A percentile compares a stretch with the other conserved stretches of the same genome.
These are phyloP conservation scores for Ageneiosus marmoratus DNA, from an alignment of 2,113 vertebrate species.

Conservation along the genomic window DNA sequence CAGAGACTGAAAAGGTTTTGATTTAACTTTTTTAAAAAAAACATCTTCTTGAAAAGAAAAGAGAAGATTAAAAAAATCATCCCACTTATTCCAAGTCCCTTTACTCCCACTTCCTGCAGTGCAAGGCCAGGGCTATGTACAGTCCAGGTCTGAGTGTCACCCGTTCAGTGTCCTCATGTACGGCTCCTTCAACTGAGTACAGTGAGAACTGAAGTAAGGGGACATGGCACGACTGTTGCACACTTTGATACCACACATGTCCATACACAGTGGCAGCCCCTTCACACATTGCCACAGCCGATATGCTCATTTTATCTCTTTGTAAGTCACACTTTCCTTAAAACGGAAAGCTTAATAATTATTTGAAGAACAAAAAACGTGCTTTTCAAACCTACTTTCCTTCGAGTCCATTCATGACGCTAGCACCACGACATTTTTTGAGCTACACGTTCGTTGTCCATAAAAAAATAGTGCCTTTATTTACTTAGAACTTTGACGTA, in stretches of 20 bases:
- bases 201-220: slow-evolving; percentile 57
- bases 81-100: slow-evolving; percentile 74
- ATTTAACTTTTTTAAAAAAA: slow-evolving; percentile 67
- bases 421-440: slow-evolving; percentile 83
- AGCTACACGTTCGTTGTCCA: slow-evolving; percentile 82
- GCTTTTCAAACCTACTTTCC: slow-evolving; percentile 74
- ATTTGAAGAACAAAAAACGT: slow-evolving; percentile 75
- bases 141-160: slow-evolving; percentile 67
- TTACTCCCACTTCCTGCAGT: slow-evolving; percentile 71
- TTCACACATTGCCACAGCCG: slow-evolving; percentile 73
- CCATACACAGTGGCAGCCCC: slow-evolving; percentile 73
- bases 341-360: slow-evolving; percentile 82
- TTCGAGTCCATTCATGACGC: slow-evolving; percentile 80
- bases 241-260: slow-evolving; percentile 51
- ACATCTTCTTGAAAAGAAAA: slow-evolving; percentile 72
- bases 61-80: slow-evolving; percentile 68
- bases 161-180: slow-evolving; percentile 59
- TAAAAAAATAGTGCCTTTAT: slow-evolving; percentile 86
- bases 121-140: slow-evolving; percentile 65
- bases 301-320: slow-evolving; percentile 68
- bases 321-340: slow-evolving; percentile 80
- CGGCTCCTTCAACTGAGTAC: slow-evolving; percentile 62
- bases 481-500: slow-evolving; percentile 79
- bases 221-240: slow-evolving; percentile 12
- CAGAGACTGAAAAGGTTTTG: slow-evolving; percentile 70